Conservation (phyloP, 2,888 invertebrate genomes). For the Ichneumoninae sp. region DNA sequence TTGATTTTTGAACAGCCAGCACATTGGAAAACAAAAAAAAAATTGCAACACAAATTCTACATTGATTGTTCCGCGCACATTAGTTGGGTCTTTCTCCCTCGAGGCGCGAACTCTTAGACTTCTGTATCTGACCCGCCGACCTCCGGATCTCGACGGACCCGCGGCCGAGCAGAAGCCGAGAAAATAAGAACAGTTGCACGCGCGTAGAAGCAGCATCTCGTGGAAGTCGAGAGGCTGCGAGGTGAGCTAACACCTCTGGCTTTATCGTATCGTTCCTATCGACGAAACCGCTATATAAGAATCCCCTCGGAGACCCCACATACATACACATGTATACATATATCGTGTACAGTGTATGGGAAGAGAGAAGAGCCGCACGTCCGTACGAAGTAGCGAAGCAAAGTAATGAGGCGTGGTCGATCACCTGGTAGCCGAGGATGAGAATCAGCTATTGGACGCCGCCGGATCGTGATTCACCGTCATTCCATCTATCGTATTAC, state of each 20-base stretch:
- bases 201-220: neutral
- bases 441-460: constrained; percentile 63
- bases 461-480: constrained; percentile 57
- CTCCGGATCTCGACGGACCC: constrained; percentile 45
- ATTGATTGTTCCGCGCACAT: constrained; percentile 53
- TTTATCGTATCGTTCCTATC: constrained; percentile 65
- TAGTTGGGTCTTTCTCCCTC: constrained; percentile 52
- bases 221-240: constrained; percentile 30
- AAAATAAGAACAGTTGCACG: constrained; percentile 25
- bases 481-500: constrained; percentile 20
- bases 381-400: constrained; percentile 76
- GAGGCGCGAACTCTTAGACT: constrained; percentile 65
- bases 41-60: neutral
- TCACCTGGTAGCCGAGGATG: constrained; percentile 80
- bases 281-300: constrained; percentile 46
- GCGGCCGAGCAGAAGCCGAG: constrained; percentile 42
- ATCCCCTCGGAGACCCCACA: constrained; percentile 3
- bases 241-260: constrained; percentile 60
- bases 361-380: constrained; percentile 53
- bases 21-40: constrained; percentile 6
- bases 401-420: constrained; percentile 83
- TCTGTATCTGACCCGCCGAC: constrained; percentile 64
- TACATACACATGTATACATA: neutral
- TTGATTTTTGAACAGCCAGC: neutral
- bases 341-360: neutral